phyloP scores from a whole-genome alignment of 2,888 invertebrate genomes.

The Linyphia triangularis region DNA sequence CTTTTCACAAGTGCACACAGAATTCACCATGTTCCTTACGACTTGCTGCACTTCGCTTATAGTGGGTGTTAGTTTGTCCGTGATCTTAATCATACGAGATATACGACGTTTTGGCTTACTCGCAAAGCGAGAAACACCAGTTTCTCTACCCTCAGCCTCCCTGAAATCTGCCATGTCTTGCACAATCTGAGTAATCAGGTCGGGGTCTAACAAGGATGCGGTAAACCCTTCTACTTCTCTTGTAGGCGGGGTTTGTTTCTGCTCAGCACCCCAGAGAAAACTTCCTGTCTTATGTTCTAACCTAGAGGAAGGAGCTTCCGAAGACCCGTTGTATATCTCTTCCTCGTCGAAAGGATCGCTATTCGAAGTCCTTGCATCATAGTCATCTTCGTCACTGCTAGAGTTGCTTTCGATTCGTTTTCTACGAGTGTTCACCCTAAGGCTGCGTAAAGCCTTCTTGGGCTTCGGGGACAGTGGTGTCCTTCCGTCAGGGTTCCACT shows the following conservation, averaged over 20 bases:
- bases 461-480: neutral
- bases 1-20: constrained; percentile 3
- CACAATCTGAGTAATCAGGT: constrained; percentile 35
- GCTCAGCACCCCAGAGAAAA: no score
- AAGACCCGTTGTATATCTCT: neutral
- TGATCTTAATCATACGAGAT: constrained; percentile 3
- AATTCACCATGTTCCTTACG: constrained; percentile 35
- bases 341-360: neutral
- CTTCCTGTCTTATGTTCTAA: neutral
- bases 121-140: neutral
- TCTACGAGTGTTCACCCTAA: constrained; percentile 14
- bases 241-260: neutral
- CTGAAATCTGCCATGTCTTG: constrained; percentile 15
- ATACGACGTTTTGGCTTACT: neutral
- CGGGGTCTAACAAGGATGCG: neutral
- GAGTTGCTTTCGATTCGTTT: constrained; percentile 47
- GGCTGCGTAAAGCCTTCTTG: constrained; percentile 4
- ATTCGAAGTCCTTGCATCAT: neutral
- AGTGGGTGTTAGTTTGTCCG: neutral
- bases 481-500: constrained; percentile 34
- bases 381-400: constrained; percentile 12
- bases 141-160: neutral
- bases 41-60: neutral
- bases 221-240: no score
- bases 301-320: neutral